These are phyloP conservation scores for Lagorchestes hirsutus DNA, from an alignment of 2,797 vertebrate genomes.

Conservation along the genomic window DNA sequence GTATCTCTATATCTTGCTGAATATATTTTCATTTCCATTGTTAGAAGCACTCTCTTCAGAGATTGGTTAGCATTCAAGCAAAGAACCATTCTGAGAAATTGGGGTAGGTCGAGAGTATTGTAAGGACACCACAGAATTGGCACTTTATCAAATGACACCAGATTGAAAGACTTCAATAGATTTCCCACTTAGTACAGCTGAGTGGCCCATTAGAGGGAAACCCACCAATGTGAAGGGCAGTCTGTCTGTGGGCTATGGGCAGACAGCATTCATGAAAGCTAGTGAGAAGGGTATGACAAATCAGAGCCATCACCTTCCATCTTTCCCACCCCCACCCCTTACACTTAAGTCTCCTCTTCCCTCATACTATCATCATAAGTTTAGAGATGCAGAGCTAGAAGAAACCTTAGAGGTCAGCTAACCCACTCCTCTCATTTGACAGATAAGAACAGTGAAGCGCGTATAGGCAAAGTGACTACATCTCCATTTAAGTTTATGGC, in stretches of 20 bases:
- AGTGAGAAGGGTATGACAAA: neutral
- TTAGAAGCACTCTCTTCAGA: slow-evolving; percentile 49
- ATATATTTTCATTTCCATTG: slow-evolving; percentile 61
- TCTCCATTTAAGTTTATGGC: neutral
- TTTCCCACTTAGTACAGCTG: neutral
- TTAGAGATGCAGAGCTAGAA: neutral
- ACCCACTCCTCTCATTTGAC: neutral
- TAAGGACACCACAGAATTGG: neutral
- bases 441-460: neutral
- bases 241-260: neutral
- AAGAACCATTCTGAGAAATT: slow-evolving; percentile 53
- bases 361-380: neutral
- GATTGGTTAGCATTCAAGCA: slow-evolving; percentile 72
- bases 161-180: neutral
- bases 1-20: slow-evolving; percentile 48
- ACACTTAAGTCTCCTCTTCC: neutral
- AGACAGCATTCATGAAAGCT: neutral
- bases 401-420: neutral
- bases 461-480: neutral
- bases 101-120: neutral
- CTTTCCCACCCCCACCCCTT: neutral
- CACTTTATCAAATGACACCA: slow-evolving; percentile 8
- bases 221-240: neutral
- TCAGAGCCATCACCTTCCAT: neutral
- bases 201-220: neutral